Base-by-base conservation (phyloP, 2,113 vertebrate species). In the Platanista minor region DNA sequence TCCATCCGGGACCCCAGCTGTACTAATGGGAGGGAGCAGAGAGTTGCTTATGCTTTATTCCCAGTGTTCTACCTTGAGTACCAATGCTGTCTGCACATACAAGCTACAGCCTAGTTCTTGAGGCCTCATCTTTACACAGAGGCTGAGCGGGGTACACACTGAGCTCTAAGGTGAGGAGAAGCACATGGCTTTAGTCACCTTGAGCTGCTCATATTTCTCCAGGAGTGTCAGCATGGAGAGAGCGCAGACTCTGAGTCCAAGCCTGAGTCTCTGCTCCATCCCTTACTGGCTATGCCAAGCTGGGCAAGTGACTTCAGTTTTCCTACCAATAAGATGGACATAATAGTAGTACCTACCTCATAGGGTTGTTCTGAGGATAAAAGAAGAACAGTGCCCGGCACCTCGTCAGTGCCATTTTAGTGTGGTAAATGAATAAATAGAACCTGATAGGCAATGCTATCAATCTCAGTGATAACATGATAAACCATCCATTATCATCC, bases 381-480 rank as follows among this genome's bases (percentile, higher is more conserved):
- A 84, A 61, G 49, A 33, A 49, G 39, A 69, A 64, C 23, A 11
- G 3, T 29, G 6, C 41, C 31, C 36, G 21, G 71, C 20, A 18
- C 1, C 1, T 17, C 0, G 0, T 27, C 13, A 61, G 27, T 64
- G 64, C 59, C 43, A 29, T 0, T 0, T 18, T 46, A 46, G 52
- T 52, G 10, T 62, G 7, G 39, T 62, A 17, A 33, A 4, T 62
- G 52, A 80, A 41, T 69, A 18, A 31, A 43, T 0, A 87, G 57
- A 62, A 20, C 7, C 2, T 1, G 18, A 23, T 25, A 59, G 46
- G 57, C 33, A 18, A 2, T 46, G 72, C 25, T 43, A 14, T 67
- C 33, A 20, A 3, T 39, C 21, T 62, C 6, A 21, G 31, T 57
- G 57, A 36, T 23, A 46, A 52, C 8, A 46, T 39, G 54, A 29